Evolutionary conservation across 2,888 invertebrate species (phyloP), one percentile per base, ranked within the genome.

Genomic region (Calephelis perditalis): DNA sequence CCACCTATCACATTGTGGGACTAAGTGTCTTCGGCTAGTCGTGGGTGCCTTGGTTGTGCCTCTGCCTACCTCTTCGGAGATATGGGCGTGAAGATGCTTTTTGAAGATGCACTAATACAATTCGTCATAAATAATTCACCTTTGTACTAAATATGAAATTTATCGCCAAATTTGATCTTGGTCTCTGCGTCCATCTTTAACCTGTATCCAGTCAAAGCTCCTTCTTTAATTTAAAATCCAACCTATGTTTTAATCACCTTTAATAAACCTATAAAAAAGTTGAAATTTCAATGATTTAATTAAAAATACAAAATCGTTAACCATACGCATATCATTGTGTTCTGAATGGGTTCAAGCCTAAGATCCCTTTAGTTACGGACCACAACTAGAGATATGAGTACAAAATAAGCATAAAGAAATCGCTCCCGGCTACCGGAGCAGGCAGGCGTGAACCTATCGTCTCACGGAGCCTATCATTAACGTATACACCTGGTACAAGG

Each of bases 391-490:
- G 36, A 54, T 54, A 54, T 54, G 36, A 54, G n/a, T 54, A 35
- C 52, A 54, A 54, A 54, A 54, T 7, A 54, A 54, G 52, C 26
- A 59, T 47, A 64, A 63, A 52, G 58, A 66, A 64, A 68, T 67
- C 62, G 74, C 77, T 67, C 66, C 64, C 45, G 68, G 77, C 72
- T 55, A 68, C 58, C 64, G 63, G 60, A 71, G 69, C 59, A 63
- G 62, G 72, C 57, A 73, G 71, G 77, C 79, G 75, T 78, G 76
- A 76, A 73, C 75, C 55, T 52, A 65, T 69, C 66, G 36, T 54
- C 52, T 54, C 52, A 54, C 52, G 52, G 52, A 54, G 52, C 55
- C 60, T 60, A 47, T 54, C 37, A 57, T 57, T 57, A 40, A 15
- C 66, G 57, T 63, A 64, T 57, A 66, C 75, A 78, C 74, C 78